Conservation (phyloP, 1,140 invertebrate species). For the Aphelinus certus region DNA sequence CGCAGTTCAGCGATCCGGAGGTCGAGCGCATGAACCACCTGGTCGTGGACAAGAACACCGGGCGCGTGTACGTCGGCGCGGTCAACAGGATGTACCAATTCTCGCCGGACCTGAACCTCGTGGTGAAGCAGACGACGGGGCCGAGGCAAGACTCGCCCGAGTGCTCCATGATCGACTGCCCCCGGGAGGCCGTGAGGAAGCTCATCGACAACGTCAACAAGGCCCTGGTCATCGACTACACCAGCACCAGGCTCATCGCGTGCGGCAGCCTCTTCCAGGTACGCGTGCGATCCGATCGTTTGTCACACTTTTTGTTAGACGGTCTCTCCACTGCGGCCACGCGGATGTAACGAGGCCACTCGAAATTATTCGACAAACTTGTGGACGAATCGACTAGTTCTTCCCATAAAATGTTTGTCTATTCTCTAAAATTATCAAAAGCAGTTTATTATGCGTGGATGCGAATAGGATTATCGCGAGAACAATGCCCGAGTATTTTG, state of each 20-base stretch:
- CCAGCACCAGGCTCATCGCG: slow-evolving; percentile 86
- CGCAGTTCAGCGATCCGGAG: slow-evolving; percentile 71
- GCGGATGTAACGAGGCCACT: too few species aligned
- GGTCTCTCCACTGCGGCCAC: too few species aligned
- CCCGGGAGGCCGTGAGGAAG: slow-evolving; percentile 73
- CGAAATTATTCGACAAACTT: too few species aligned
- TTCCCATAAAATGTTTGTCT: too few species aligned
- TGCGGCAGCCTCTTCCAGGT: slow-evolving; percentile 87
- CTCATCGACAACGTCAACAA: slow-evolving; percentile 95
- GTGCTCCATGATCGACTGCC: slow-evolving; percentile 88
- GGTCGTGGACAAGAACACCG: slow-evolving; percentile 91
- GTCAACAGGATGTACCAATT: slow-evolving; percentile 94
- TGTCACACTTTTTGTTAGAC: too few species aligned
- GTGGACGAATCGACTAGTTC: too few species aligned
- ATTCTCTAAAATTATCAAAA: too few species aligned
- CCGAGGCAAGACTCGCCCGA: slow-evolving; percentile 89
- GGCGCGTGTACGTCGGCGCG: slow-evolving; percentile 91
- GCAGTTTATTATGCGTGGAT: too few species aligned
- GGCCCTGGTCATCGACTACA: slow-evolving; percentile 93
- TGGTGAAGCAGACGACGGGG: slow-evolving; percentile 84
- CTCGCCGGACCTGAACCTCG: slow-evolving; percentile 82
- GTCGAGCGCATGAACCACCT: slow-evolving; percentile 83
- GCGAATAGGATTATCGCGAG: too few species aligned
- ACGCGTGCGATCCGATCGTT: neutral
- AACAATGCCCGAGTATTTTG: too few species aligned